These are phyloP conservation scores for Synanthedon formicaeformis DNA, from an alignment of 2,888 invertebrate species.

Conservation along the genomic window DNA sequence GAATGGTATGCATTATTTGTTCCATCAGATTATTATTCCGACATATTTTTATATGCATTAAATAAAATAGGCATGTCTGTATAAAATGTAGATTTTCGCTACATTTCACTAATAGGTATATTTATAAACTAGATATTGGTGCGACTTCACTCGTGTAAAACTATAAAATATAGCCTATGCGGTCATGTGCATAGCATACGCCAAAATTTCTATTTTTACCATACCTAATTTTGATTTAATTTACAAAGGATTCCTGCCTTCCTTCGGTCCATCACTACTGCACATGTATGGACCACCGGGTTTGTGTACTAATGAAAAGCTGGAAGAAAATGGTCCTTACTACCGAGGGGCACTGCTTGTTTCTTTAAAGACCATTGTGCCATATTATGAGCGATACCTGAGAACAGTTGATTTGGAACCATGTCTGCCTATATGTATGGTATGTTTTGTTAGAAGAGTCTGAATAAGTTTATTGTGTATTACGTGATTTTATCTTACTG, in stretches of 20 bases:
- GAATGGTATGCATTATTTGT: conserved; percentile 27
- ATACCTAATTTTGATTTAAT: background rate
- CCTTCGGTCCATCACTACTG: conserved; percentile 84
- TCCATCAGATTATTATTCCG: too few species aligned
- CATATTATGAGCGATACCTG: conserved; percentile 61
- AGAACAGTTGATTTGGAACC: conserved; percentile 38
- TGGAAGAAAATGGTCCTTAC: conserved; percentile 56
- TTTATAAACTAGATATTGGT: too few species aligned
- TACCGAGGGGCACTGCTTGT: conserved; percentile 80
- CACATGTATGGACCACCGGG: conserved; percentile 76
- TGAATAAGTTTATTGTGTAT: background rate
- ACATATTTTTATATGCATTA: too few species aligned
- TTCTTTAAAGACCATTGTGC: conserved; percentile 77
- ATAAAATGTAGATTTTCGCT: too few species aligned
- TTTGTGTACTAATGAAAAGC: conserved; percentile 9
- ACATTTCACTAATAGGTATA: too few species aligned
- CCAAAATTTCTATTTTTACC: too few species aligned
- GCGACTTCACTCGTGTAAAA: too few species aligned
- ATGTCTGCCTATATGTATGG: background rate
- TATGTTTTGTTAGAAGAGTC: background rate
- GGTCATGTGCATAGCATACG: too few species aligned
- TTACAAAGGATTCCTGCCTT: conserved; percentile 75
- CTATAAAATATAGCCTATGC: too few species aligned
- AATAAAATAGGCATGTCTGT: too few species aligned
- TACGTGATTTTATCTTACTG: background rate